phyloP scores from a whole-genome alignment of 2,888 invertebrate species.

The Ceramica pisi region DNA sequence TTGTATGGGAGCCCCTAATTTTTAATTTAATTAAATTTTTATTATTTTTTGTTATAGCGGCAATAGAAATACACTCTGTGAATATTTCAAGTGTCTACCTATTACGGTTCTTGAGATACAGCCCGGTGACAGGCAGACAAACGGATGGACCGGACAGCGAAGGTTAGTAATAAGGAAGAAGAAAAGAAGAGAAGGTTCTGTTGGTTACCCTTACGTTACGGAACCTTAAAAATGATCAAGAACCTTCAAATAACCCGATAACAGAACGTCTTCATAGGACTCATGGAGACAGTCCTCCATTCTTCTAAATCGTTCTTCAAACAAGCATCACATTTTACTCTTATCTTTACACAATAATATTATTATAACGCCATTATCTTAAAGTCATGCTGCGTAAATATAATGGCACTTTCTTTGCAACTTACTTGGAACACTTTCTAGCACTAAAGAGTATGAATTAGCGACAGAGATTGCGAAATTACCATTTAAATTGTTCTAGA shows the following conservation, averaged over 20 bases:
- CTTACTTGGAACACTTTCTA: slow-evolving; percentile 58
- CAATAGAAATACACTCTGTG: too few species aligned
- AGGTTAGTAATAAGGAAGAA: too few species aligned
- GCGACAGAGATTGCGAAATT: slow-evolving; percentile 27
- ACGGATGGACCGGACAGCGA: too few species aligned
- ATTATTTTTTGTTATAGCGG: too few species aligned
- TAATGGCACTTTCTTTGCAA: slow-evolving; percentile 63
- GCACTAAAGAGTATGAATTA: slow-evolving; percentile 36
- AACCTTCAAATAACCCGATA: slow-evolving; percentile 1
- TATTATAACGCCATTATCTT: slow-evolving; percentile 60
- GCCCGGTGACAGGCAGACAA: too few species aligned
- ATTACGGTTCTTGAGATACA: too few species aligned
- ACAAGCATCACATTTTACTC: slow-evolving; percentile 35
- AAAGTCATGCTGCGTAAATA: slow-evolving; percentile 54
- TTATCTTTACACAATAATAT: slow-evolving; percentile 60
- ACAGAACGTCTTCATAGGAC: slow-evolving; percentile 21
- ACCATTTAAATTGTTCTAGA: slow-evolving; percentile 12
- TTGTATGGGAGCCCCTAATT: too few species aligned
- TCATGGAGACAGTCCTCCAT: slow-evolving; percentile 30
- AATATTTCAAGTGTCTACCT: too few species aligned
- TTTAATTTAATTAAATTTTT: too few species aligned
- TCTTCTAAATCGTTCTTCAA: slow-evolving; percentile 27
- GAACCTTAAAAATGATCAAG: background rate
- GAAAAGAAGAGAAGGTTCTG: too few species aligned
- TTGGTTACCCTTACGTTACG: too few species aligned